These are phyloP conservation scores for Chloroclysta siterata DNA, from an alignment of 2,888 invertebrate genomes.

Conservation along the genomic window DNA sequence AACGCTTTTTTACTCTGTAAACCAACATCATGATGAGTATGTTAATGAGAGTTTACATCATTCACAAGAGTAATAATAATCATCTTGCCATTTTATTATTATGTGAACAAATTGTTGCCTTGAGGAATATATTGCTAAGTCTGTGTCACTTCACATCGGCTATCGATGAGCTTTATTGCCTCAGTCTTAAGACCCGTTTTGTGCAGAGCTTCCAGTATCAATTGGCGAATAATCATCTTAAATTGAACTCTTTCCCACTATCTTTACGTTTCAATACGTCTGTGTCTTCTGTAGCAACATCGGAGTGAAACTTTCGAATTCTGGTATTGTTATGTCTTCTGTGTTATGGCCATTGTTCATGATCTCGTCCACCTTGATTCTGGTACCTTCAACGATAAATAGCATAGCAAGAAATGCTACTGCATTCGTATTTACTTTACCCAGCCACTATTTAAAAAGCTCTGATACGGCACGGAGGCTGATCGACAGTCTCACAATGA, in stretches of 20 bases:
- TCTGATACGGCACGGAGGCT: conserved; percentile 10
- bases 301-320: conserved; percentile 7
- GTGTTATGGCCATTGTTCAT: conserved; percentile 39
- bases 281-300: neutral
- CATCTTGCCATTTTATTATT: conserved; percentile 29
- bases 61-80: conserved; percentile 33
- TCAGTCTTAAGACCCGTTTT: neutral
- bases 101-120: conserved; percentile 33
- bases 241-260: conserved; percentile 14
- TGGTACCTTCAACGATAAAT: conserved; percentile 46
- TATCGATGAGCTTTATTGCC: neutral
- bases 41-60: conserved; percentile 39
- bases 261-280: neutral
- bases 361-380: conserved; percentile 49
- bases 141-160: conserved; percentile 6
- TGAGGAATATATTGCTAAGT: conserved; percentile 21
- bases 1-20: conserved; percentile 32
- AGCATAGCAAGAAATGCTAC: conserved; percentile 29
- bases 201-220: neutral
- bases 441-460: conserved; percentile 25
- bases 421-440: conserved; percentile 24
- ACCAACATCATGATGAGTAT: conserved; percentile 37
- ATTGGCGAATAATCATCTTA: neutral
- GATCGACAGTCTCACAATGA: conserved; percentile 20
- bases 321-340: conserved; percentile 9